Percentiles rank a stretch among this genome's conserved stretches.
Evolutionary conservation across 1,140 invertebrate genomes (phyloP).

Genomic region (Gonatopus flavifemur): DNA sequence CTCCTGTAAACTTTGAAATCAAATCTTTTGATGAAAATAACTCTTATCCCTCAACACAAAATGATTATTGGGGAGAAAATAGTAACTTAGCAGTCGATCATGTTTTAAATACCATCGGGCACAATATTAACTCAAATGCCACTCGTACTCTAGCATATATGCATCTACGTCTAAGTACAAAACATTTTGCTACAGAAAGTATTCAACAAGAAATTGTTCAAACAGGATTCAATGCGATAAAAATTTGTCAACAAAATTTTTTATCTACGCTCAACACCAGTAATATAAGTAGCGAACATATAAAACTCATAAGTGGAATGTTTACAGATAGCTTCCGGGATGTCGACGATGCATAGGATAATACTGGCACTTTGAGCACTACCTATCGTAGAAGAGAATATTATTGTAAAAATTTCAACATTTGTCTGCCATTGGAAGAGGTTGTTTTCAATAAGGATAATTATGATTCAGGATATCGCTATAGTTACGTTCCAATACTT

Average conservation of each 20-base stretch:
- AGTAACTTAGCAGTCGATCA: too few relatives aligned
- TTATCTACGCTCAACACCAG: neutral
- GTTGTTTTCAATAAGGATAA: neutral
- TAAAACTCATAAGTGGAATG: neutral
- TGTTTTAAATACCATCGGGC: too few relatives aligned
- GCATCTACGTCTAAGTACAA: too few relatives aligned
- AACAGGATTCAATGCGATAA: neutral
- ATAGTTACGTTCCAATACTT: neutral
- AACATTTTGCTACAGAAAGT: neutral
- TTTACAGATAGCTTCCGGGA: neutral
- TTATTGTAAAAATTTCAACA: neutral
- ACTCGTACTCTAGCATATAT: too few relatives aligned
- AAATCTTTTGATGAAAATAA: too few relatives aligned
- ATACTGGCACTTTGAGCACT: neutral
- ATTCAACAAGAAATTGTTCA: neutral
- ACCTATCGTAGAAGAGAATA: neutral
- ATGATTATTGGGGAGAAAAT: too few relatives aligned
- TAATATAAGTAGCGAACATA: neutral
- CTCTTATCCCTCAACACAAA: too few relatives aligned
- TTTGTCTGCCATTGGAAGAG: neutral
- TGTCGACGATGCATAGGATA: neutral
- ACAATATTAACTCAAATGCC: too few relatives aligned
- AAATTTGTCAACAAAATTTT: neutral
- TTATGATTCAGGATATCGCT: neutral
- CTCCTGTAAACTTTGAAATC: too few relatives aligned